Evolutionary conservation across 2,888 invertebrate genomes (phyloP).

Genomic region (Xestia xanthographa): DNA sequence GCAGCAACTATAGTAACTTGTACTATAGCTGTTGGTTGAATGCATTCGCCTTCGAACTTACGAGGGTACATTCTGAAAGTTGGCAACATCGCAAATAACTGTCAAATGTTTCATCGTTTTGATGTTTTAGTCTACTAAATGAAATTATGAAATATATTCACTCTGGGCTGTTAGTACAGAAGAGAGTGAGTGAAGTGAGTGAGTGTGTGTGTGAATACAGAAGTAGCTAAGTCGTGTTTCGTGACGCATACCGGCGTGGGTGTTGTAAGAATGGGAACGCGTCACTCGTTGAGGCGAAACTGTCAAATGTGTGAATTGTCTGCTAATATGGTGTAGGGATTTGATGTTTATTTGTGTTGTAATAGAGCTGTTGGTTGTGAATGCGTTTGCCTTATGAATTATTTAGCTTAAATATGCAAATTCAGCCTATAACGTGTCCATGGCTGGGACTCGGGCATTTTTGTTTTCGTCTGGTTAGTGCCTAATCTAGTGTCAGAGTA

Average conservation of each 20-base stretch:
- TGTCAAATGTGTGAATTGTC: slow-evolving; percentile 12
- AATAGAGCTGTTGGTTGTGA: not conserved
- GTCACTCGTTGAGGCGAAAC: slow-evolving; percentile 15
- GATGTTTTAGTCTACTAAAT: not conserved
- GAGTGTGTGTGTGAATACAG: too few species aligned
- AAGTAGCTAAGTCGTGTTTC: not conserved
- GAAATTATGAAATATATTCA: not conserved
- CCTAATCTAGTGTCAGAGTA: too few species aligned
- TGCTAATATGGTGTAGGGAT: not conserved
- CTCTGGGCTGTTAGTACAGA: not conserved
- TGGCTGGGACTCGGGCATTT: not conserved
- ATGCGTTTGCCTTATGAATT: not conserved
- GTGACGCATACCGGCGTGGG: slow-evolving; percentile 48
- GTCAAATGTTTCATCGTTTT: not conserved
- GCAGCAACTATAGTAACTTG: not conserved
- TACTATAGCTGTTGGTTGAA: not conserved
- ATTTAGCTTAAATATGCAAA: not conserved
- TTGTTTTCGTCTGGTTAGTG: too few species aligned
- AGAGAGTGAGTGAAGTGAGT: too few species aligned
- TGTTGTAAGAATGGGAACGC: slow-evolving; percentile 12
- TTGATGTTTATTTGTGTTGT: slow-evolving; percentile 2
- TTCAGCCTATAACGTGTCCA: not conserved
- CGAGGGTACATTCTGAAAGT: not conserved
- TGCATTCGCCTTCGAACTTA: not conserved
- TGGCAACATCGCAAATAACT: not conserved